phyloP scores from a whole-genome alignment of 2,113 vertebrate genomes.

The Scalopus aquaticus region DNA sequence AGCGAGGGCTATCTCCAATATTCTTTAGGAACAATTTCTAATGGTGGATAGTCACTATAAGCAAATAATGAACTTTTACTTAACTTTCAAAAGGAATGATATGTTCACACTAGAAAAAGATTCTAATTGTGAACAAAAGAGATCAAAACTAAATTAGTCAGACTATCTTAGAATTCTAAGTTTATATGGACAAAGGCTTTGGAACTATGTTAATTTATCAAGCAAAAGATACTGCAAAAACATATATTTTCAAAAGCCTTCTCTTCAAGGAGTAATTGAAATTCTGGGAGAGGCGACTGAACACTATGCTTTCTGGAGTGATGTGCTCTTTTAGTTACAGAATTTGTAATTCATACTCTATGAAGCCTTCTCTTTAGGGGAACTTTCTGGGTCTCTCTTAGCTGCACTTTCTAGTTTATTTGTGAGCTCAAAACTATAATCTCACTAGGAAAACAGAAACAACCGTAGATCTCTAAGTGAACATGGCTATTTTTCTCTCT shows the following conservation, averaged over 20 bases:
- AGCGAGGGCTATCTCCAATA: background rate
- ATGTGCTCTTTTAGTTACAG: background rate
- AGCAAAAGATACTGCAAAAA: background rate
- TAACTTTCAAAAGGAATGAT: background rate
- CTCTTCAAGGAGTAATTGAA: background rate
- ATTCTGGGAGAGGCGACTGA: background rate
- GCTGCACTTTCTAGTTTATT: background rate
- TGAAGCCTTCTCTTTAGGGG: background rate
- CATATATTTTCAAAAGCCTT: background rate
- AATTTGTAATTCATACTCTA: background rate
- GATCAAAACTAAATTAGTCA: background rate
- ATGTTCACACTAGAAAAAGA: background rate
- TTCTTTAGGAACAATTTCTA: background rate
- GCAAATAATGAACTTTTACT: background rate
- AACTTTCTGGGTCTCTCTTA: background rate
- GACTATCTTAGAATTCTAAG: background rate
- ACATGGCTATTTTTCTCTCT: background rate
- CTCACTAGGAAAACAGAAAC: background rate
- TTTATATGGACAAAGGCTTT: slow-evolving; percentile 14
- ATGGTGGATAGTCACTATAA: background rate
- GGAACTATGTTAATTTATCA: background rate
- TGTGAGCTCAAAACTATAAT: background rate
- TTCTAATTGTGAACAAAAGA: background rate
- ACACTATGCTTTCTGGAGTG: background rate
- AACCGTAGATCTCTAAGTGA: background rate